Percentiles rank a stretch among this genome's conserved stretches.
Evolutionary conservation across 2,888 invertebrate genomes (phyloP).

Genomic region (Timandra comae): DNA sequence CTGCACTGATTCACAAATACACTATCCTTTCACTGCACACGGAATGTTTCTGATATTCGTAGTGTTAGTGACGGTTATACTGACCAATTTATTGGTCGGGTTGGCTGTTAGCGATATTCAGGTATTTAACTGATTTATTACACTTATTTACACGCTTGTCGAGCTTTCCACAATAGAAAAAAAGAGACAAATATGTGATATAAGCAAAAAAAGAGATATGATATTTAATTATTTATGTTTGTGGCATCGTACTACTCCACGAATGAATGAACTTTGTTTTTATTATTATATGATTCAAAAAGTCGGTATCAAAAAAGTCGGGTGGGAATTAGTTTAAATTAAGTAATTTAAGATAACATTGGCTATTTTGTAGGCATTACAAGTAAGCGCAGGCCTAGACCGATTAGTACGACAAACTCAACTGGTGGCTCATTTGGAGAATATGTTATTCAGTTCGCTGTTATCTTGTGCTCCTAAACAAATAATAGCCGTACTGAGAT

Average conservation of each 20-base stretch:
- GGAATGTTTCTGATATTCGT: constrained; percentile 86
- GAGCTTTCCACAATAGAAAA: too few species aligned
- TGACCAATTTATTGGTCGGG: constrained; percentile 90
- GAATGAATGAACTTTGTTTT: background rate
- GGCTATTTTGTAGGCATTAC: constrained; percentile 81
- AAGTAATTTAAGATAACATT: too few species aligned
- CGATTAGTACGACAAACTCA: constrained; percentile 88
- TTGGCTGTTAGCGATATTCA: constrained; percentile 91
- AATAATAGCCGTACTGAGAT: constrained; percentile 80
- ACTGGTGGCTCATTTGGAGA: constrained; percentile 87
- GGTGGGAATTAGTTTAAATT: too few species aligned
- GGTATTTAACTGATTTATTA: too few species aligned
- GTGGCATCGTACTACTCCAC: too few species aligned
- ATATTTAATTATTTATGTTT: background rate
- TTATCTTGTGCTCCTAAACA: constrained; percentile 81
- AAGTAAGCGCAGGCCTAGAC: constrained; percentile 87
- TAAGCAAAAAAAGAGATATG: constrained; percentile 16
- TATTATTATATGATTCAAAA: too few species aligned
- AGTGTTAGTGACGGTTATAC: constrained; percentile 85
- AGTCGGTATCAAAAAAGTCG: too few species aligned
- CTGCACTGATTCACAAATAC: constrained; percentile 61
- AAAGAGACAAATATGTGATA: constrained; percentile 5
- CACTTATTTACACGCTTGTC: too few species aligned
- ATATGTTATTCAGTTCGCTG: constrained; percentile 87
- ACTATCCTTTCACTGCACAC: constrained; percentile 85